Base-by-base conservation (phyloP, 2,797 vertebrate species). In the Scomberomorus guttatus region DNA sequence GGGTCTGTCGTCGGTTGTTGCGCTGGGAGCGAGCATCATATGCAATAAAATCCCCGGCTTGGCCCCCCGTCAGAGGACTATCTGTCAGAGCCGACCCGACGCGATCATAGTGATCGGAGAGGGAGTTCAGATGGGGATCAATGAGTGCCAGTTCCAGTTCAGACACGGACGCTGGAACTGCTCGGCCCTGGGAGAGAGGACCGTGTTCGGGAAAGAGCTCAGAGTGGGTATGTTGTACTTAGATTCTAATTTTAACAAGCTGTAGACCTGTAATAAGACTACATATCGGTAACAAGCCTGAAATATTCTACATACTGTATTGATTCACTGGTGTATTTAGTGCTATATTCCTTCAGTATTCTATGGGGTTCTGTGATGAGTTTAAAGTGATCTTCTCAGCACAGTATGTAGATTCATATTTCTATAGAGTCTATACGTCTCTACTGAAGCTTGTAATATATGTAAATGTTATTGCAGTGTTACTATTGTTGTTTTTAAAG, bases 91-190 rank as follows among this genome's bases (percentile, higher is more conserved):
- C 95, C 95, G 98, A 59, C 98, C 98, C 2, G 98, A 99, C 92
- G 98, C 97, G 73, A 99, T 99, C 93, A 98, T 99, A 79, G 97
- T 98, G 94, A 98, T 99, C 87, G 98, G 98, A 89, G 97, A 99
- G 91, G 98, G 98, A 59, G 98, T 98, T 4, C 98, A 99, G 93
- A 97, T 98, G 97, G 98, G 97, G 82, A 96, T 98, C 93, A 97
- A 97, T 72, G 98, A 99, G 93, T 99, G 98, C 83, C 97, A 98
- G 92, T 99, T 99, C 88, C 98, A 99, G 94, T 99, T 99, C 93
- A 95, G 97, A 77, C 96, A 98, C 62, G 97, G 98, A 51, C 97
- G 98, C 73, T 99, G 98, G 98, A 99, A 99, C 93, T 99, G 98
- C 93, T 99, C 98, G 0, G 98, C 98, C 3, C 94, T 99, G 83